phyloP scores from a whole-genome alignment of 2,888 invertebrate genomes.

The Alcis repandata region DNA sequence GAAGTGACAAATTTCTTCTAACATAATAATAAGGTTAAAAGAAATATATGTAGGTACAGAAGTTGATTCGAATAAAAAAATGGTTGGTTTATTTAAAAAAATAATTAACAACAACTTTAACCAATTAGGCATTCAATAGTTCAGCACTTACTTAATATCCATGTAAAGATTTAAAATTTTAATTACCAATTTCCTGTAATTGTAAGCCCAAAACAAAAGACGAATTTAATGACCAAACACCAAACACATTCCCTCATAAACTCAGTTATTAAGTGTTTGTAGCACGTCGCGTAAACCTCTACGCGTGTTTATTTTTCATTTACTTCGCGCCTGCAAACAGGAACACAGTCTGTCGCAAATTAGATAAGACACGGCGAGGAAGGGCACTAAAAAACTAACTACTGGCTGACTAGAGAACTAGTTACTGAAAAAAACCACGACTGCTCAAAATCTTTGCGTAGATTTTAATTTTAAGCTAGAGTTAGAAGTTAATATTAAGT shows the following conservation, averaged over 20 bases:
- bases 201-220: conserved; percentile 17
- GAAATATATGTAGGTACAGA: no score
- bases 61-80: no score
- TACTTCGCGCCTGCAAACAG: conserved; percentile 66
- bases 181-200: neutral
- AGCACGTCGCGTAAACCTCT: conserved; percentile 72
- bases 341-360: conserved; percentile 51
- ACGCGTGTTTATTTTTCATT: conserved; percentile 86
- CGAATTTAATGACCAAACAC: conserved; percentile 42
- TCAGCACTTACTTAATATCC: no score
- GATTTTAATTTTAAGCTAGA: no score
- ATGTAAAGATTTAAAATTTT: no score
- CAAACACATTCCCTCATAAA: conserved; percentile 53
- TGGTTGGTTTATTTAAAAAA: no score
- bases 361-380: conserved; percentile 5
- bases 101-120: no score
- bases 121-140: no score
- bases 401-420: neutral
- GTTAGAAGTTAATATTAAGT: no score
- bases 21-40: no score
- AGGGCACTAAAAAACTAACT: neutral
- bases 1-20: no score
- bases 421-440: neutral
- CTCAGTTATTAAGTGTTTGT: conserved; percentile 77
- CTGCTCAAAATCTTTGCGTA: no score